These are phyloP conservation scores for Timandra comae DNA, from an alignment of 2,888 invertebrate species.

Conservation along the genomic window DNA sequence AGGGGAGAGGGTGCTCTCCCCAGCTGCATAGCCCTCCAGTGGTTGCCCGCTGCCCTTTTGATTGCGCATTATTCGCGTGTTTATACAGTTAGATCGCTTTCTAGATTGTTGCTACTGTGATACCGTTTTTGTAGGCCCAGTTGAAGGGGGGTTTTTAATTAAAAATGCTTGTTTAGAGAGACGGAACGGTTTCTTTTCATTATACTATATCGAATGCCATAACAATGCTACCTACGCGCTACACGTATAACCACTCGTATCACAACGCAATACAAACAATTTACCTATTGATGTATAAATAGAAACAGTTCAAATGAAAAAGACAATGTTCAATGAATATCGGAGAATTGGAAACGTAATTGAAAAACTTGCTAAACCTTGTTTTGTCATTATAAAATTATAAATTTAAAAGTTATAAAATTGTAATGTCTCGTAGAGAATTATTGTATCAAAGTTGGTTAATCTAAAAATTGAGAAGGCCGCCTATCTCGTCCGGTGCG, in stretches of 20 bases:
- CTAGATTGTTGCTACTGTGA: conserved; percentile 75
- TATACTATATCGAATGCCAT: conserved; percentile 12
- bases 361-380: conserved; percentile 19
- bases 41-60: conserved; percentile 69
- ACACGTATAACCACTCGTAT: too few relatives aligned
- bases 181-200: conserved; percentile 42
- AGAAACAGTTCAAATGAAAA: conserved; percentile 13
- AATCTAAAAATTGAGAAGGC: conserved; percentile 55
- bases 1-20: conserved; percentile 27
- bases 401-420: conserved; percentile 30
- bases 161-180: conserved; percentile 61
- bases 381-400: conserved; percentile 26
- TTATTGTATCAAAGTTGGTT: conserved; percentile 56
- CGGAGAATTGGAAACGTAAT: conserved; percentile 16
- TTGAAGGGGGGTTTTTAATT: conserved; percentile 69
- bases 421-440: conserved; percentile 41
- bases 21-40: conserved; percentile 49
- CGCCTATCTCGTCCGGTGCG: conserved; percentile 43
- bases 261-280: too few relatives aligned
- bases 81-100: conserved; percentile 75
- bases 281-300: conserved; percentile 2
- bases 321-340: conserved; percentile 11
- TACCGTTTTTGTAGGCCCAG: conserved; percentile 59
- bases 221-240: conserved; percentile 2
- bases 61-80: conserved; percentile 74